Evolutionary conservation across 1,140 invertebrate genomes (phyloP).

Genomic region (Sarcophaga peregrina): DNA sequence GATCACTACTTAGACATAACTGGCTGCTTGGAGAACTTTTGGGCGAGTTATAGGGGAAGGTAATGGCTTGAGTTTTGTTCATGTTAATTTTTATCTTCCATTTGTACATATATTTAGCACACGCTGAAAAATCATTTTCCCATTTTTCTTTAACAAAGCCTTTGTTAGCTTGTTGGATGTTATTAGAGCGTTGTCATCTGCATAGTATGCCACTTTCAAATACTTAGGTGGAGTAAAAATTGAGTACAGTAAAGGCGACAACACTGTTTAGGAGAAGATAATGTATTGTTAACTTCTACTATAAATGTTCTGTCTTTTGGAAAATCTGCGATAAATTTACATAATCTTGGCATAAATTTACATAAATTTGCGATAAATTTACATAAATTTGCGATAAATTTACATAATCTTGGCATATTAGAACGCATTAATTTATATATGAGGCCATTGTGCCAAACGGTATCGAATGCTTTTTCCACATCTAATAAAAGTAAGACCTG

Average conservation of each 20-base stretch:
- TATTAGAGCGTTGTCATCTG: slow-evolving; percentile 25
- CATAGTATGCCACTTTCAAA: neutral
- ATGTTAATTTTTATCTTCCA: slow-evolving; percentile 33
- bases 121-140: neutral
- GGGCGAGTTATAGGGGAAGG: neutral
- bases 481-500: slow-evolving; percentile 33
- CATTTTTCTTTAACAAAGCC: slow-evolving; percentile 29
- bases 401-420: neutral
- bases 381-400: slow-evolving; percentile 1
- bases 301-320: neutral
- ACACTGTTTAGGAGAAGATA: neutral
- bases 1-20: neutral
- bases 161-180: neutral
- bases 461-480: slow-evolving; percentile 39
- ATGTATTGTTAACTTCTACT: neutral
- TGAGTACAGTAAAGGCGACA: slow-evolving; percentile 20
- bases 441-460: slow-evolving; percentile 22
- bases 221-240: slow-evolving; percentile 5
- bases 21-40: neutral
- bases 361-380: slow-evolving; percentile 9
- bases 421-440: neutral
- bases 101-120: slow-evolving; percentile 9
- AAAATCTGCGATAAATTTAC: slow-evolving; percentile 12
- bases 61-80: neutral
- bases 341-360: slow-evolving; percentile 7